phyloP scores from a whole-genome alignment of 2,888 invertebrate genomes.

The Ceratothoa steindachneri region DNA sequence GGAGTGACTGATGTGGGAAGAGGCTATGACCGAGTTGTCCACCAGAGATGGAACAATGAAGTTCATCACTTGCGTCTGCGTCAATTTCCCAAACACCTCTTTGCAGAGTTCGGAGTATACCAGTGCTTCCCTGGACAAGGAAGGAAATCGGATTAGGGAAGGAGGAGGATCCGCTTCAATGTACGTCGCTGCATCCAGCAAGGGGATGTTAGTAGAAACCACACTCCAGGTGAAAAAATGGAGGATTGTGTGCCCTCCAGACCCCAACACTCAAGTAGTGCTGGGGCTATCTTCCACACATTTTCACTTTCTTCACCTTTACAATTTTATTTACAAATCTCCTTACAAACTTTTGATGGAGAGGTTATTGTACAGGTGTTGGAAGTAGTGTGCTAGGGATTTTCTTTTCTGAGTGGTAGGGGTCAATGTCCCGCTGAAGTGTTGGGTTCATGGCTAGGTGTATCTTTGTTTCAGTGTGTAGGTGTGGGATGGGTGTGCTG shows the following conservation, averaged over 20 bases:
- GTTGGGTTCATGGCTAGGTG: too few relatives aligned
- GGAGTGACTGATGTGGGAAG: neutral
- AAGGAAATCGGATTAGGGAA: neutral
- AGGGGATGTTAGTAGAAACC: too few relatives aligned
- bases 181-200: too few relatives aligned
- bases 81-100: conserved; percentile 27
- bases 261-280: too few relatives aligned
- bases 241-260: too few relatives aligned
- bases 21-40: neutral
- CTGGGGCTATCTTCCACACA: too few relatives aligned
- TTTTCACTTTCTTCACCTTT: too few relatives aligned
- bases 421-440: too few relatives aligned
- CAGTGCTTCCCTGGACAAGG: conserved; percentile 23
- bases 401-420: neutral
- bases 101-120: conserved; percentile 24
- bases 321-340: too few relatives aligned
- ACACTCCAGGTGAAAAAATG: neutral
- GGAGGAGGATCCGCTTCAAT: neutral
- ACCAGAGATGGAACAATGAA: conserved; percentile 29
- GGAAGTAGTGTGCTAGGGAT: too few relatives aligned
- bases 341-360: neutral
- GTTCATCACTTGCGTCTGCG: conserved; percentile 32
- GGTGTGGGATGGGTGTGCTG: too few relatives aligned
- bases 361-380: neutral
- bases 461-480: too few relatives aligned